Base-by-base conservation (phyloP, 1,140 invertebrate genomes). In the Pogonognathellus flavescens region DNA sequence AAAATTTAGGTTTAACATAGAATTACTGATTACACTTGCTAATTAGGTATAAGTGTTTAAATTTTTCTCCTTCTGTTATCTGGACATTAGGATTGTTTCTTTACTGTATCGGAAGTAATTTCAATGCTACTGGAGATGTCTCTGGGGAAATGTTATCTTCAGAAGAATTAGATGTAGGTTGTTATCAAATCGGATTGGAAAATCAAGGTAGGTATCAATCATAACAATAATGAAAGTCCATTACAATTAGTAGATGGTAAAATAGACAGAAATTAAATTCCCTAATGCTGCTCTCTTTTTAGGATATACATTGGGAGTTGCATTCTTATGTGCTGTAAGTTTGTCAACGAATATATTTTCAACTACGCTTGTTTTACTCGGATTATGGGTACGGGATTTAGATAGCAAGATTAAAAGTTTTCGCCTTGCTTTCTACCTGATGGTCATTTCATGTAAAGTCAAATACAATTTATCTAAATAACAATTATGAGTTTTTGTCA, bases 161-260 rank as follows among this genome's bases (percentile, higher is more conserved):
- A 25, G 60, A 82, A 83, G 81, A 83, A 83, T 18, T 57, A 55
- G 81, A 50, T 20, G 89, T 89, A 66, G 84, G 89, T 57, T 91
- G 91, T 85, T 89, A 91, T 82, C 53, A 86, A 16, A 89, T 90
- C 18, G 88, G 88, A 70, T 84, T 86, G 22, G 55, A 84, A 62
- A 16, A 83, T 53, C 86, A 88, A 86, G 80, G 86, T 89, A 60
- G 66, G n/a, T 81, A 31, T 20, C 20, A n/a, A 31, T 49, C 50
- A 13, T 52, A 53, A n/a, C 11, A 16, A 59, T 8, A n/a, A n/a
- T n/a, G n/a, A n/a, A n/a, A n/a, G n/a, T n/a, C n/a, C n/a, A n/a
- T n/a, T n/a, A n/a, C n/a, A n/a, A n/a, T n/a, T n/a, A n/a, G n/a
- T n/a, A n/a, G n/a, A n/a, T 41, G 31, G 31, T 41, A 41, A 1